phyloP scores from a whole-genome alignment of 2,113 vertebrate genomes.

The Erpornis zantholeuca region DNA sequence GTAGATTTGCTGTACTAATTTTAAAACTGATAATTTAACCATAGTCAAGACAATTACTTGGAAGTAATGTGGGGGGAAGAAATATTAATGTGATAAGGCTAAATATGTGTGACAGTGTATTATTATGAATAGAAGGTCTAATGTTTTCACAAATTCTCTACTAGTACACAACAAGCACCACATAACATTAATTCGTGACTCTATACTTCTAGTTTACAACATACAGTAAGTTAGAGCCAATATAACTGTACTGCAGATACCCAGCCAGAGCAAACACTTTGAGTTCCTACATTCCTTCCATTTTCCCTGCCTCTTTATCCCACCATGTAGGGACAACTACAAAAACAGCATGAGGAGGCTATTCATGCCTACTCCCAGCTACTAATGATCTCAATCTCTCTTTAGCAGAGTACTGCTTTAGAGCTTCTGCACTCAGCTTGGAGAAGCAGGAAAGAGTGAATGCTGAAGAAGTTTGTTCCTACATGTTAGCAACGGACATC shows the following conservation, averaged over 20 bases:
- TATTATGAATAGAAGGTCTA: not conserved
- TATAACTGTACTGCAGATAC: not conserved
- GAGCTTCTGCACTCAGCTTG: not conserved
- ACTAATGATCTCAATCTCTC: not conserved
- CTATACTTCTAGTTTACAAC: not conserved
- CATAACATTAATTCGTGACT: not conserved
- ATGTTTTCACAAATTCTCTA: not conserved
- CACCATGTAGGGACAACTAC: not conserved
- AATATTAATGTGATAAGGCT: not conserved
- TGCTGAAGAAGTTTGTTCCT: not conserved
- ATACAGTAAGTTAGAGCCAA: not conserved
- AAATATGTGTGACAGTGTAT: not conserved
- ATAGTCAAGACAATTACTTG: not conserved
- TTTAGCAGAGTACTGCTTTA: not conserved
- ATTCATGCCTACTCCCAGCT: not conserved
- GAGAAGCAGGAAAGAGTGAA: not conserved
- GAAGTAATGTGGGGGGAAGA: not conserved
- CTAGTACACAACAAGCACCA: not conserved
- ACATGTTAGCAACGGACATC: rapidly evolving
- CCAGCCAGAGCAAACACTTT: not conserved
- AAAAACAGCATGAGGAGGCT: not conserved
- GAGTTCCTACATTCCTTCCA: not conserved
- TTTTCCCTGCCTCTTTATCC: not conserved
- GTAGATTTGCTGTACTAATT: not conserved
- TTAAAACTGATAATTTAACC: not conserved